phyloP scores from a whole-genome alignment of 2,888 invertebrate species.

The Parnassius mnemosyne region DNA sequence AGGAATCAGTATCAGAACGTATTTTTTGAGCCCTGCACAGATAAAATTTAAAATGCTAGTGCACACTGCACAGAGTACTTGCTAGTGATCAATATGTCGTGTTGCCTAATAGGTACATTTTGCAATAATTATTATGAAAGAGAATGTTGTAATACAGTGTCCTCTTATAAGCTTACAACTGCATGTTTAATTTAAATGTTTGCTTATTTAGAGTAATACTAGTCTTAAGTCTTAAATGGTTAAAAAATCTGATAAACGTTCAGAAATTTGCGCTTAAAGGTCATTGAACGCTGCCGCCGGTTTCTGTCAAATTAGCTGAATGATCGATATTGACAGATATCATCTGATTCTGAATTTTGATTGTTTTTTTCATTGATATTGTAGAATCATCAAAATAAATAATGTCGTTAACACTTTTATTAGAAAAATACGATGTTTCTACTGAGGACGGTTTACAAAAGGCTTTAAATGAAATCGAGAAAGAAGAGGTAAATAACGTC shows the following conservation, averaged over 20 bases:
- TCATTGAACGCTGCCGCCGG: too few species aligned
- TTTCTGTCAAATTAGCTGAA: too few species aligned
- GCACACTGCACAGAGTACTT: conserved; percentile 20
- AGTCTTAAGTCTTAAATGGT: too few species aligned
- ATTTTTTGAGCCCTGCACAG: conserved; percentile 15
- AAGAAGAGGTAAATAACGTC: conserved; percentile 75
- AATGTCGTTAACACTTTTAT: conserved; percentile 48
- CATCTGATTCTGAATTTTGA: too few species aligned
- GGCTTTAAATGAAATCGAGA: conserved; percentile 78
- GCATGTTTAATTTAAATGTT: background rate
- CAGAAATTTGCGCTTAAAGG: too few species aligned
- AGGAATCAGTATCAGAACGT: conserved; percentile 29
- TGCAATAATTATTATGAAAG: too few species aligned
- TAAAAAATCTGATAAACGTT: too few species aligned
- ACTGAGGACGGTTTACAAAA: conserved; percentile 80
- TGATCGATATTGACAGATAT: too few species aligned
- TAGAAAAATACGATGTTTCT: conserved; percentile 74
- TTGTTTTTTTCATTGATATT: background rate
- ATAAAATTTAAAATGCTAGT: conserved; percentile 2
- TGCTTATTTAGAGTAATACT: too few species aligned
- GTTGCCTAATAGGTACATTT: conserved; percentile 26
- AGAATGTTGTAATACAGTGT: too few species aligned
- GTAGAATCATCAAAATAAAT: conserved; percentile 15
- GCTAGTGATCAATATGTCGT: conserved; percentile 27
- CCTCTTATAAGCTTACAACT: background rate